Conservation (phyloP, 2,113 vertebrate genomes). For the Haemorhous mexicanus region DNA sequence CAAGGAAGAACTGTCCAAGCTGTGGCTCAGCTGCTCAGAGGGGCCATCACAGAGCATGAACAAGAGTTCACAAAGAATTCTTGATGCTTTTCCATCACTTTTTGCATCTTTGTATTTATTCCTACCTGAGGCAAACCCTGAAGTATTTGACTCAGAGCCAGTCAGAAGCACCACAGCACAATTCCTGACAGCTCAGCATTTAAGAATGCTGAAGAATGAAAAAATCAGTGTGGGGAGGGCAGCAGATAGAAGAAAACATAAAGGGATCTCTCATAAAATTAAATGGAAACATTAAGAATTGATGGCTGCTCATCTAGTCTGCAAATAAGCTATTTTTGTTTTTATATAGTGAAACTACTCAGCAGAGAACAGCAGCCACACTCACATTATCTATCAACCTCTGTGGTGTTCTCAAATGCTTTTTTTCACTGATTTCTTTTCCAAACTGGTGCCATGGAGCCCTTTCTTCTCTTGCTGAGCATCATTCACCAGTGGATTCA, state of each 20-base stretch:
- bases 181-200: conserved; percentile 32
- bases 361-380: not conserved
- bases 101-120: not conserved
- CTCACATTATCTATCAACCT: not conserved
- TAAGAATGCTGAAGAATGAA: conserved; percentile 23
- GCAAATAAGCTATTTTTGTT: conserved; percentile 59
- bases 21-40: not conserved
- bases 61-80: conserved; percentile 13
- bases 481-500: not conserved
- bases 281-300: conserved; percentile 61
- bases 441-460: not conserved
- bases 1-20: not conserved
- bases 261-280: conserved; percentile 57
- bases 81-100: not conserved
- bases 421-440: not conserved
- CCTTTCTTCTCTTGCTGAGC: not conserved
- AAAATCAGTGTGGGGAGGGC: not conserved
- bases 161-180: not conserved
- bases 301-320: conserved; percentile 45
- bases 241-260: conserved; percentile 34
- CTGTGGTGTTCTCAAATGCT: not conserved
- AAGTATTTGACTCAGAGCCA: conserved; percentile 10
- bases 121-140: conserved; percentile 29
- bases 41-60: not conserved
- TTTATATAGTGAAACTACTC: conserved; percentile 5